Base-by-base conservation (phyloP, 2,113 vertebrate species). In the Butorides virescens region DNA sequence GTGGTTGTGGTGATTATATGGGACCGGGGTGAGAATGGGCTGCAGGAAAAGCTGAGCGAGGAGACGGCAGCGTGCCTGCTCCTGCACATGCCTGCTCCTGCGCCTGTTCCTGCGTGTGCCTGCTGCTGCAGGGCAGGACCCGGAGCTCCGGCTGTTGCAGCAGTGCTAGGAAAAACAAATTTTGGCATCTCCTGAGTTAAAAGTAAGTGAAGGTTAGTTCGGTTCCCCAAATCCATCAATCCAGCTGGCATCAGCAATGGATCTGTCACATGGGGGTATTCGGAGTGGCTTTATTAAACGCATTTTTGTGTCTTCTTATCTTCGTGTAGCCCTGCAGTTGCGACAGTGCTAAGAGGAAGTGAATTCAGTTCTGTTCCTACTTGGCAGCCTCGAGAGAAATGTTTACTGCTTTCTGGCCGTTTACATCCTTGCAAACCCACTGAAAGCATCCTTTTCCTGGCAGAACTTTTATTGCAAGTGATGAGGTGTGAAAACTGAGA, bases 341-440 rank as follows among this genome's bases (percentile, higher is more conserved):
- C 3, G 1, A 46, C 59, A 71, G 46, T 58, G 72, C 63, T 88
- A 80, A 74, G 49, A 83, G 67, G 67, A 68, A 67, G 77, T 25
- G 8, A 88, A 62, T 59, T 80, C 86, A 59, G 55, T 77, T 90
- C 71, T 88, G 75, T 59, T 76, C 36, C 66, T 75, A 50, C 85
- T 88, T 96, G 92, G 93, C 93, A 95, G 75, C 90, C 71, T 78
- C 50, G 27, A 50, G 81, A 62, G 82, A 66, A 82, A 71, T 77
- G 90, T 95, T 96, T 80, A 73, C 92, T 83, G 92, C 87, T 83
- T 94, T 73, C 92, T 91, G 85, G 53, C 62, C 7, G 0, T 77
- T 94, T 76, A 21, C 55, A 66, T 80, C 90, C 86, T 62, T 62
- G 58, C 70, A 84, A 82, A 42, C 71, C 78, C 63, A 34, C 71